Base-by-base conservation (phyloP, 2,888 invertebrate genomes). In the Chrysodeixis includens region DNA sequence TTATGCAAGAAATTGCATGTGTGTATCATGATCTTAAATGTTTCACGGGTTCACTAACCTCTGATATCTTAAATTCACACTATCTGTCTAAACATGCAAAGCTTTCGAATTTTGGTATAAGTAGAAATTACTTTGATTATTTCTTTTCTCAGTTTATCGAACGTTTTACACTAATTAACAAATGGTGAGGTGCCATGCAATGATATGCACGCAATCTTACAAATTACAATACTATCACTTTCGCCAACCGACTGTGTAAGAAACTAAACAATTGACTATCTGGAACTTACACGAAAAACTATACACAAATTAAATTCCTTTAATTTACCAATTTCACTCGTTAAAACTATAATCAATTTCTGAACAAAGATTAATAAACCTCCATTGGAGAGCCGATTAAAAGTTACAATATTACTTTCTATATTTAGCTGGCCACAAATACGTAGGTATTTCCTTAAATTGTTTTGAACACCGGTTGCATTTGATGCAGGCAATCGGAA, bases 141-240 rank as follows among this genome's bases (percentile, higher is more conserved):
- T 20, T 49, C 46, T 49, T 49, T 20, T 20, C 46, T 49, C 10
- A 49, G 46, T 49, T 4, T 9, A 49, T n/a, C 40, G 40, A n/a
- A 40, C 5, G n/a, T 40, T 40, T 40, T 40, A 49, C 46, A 49
- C 46, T 20, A 49, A 49, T 12, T 49, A 49, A 49, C 1, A 49
- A 49, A 49, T 49, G 18, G 18, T 20, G 10, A 49, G 18, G 46
- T 18, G 18, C 46, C 46, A 49, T 49, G 46, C 46, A 49, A 49
- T 20, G 46, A 49, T 20, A 49, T 20, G 18, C 46, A 49, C 46
- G 46, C 46, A 49, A 49, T 49, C 10, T 20, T 16, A 49, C 9
- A 20, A 10, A 18, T 20, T 16, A 49, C 9, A 20, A 10, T 49
- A 49, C 18, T 18, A 18, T 7, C 18, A 46, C 18, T 46, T 46